A percentile compares a stretch with the other conserved stretches of the same genome.
These are phyloP conservation scores for Poecilia picta DNA, from an alignment of 2,797 vertebrate species.

Conservation along the genomic window DNA sequence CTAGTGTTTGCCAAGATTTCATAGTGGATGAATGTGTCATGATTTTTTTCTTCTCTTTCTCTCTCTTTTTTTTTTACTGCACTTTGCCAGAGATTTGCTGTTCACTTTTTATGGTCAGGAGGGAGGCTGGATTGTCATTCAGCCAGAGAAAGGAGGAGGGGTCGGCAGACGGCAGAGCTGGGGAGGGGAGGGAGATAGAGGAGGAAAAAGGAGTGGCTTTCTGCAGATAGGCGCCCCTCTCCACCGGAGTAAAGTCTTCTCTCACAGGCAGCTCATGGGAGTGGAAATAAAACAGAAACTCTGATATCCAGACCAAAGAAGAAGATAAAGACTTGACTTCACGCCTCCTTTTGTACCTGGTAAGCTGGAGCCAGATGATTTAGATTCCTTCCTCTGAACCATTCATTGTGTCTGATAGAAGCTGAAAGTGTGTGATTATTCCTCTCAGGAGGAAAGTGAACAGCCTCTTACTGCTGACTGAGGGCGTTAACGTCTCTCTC, in stretches of 20 bases:
- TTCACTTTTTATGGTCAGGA: conserved; percentile 84
- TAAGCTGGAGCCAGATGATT: conserved; percentile 63
- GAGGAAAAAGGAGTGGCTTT: conserved; percentile 84
- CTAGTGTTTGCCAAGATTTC: conserved; percentile 56
- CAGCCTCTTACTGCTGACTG: conserved; percentile 26
- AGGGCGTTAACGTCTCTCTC: conserved; percentile 21
- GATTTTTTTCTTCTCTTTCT: conserved; percentile 22
- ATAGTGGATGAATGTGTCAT: conserved; percentile 74
- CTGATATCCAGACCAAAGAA: conserved; percentile 51
- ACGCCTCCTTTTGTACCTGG: conserved; percentile 52
- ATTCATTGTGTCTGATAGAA: conserved; percentile 58
- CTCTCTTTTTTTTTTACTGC: conserved; percentile 56
- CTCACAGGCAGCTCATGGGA: conserved; percentile 70
- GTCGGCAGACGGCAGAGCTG: conserved; percentile 49
- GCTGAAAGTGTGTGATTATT: conserved; percentile 43
- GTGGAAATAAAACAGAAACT: conserved; percentile 70
- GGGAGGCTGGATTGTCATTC: conserved; percentile 78
- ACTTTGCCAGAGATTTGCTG: conserved; percentile 79
- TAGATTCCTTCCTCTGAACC: conserved; percentile 46
- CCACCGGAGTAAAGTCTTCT: conserved; percentile 69
- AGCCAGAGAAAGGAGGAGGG: conserved; percentile 70
- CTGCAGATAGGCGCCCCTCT: conserved; percentile 74
- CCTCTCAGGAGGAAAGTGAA: conserved; percentile 38
- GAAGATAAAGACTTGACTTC: conserved; percentile 37
- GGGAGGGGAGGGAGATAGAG: conserved; percentile 64